Evolutionary conservation across 2,113 vertebrate species (phyloP).

Genomic region (Vidua macroura): DNA sequence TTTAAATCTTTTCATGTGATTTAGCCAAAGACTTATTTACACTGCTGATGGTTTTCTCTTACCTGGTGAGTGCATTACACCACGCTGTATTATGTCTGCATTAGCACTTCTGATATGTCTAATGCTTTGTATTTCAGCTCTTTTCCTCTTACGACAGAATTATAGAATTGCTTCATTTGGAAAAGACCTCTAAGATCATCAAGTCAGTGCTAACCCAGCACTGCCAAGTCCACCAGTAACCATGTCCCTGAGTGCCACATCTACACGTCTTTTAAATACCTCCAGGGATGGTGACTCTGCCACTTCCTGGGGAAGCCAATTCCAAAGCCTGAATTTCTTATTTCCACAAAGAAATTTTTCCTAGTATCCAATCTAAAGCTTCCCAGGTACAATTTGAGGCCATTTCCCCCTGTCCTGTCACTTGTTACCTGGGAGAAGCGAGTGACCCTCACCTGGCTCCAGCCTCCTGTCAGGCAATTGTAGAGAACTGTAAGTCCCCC

Average conservation of each 20-base stretch:
- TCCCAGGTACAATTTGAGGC: not conserved
- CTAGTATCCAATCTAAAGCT: not conserved
- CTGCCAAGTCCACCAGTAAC: not conserved
- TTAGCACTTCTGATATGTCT: not conserved
- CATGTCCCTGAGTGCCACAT: not conserved
- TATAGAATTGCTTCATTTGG: not conserved
- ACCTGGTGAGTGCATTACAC: not conserved
- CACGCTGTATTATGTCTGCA: not conserved
- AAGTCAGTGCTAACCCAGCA: not conserved
- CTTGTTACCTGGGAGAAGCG: not conserved
- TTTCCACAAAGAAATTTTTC: not conserved
- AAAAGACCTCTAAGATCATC: not conserved
- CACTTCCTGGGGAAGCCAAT: not conserved
- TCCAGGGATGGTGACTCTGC: not conserved
- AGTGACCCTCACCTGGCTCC: not conserved
- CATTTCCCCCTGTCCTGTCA: not conserved
- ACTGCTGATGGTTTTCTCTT: not conserved
- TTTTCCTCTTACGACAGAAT: not conserved
- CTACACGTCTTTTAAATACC: not conserved
- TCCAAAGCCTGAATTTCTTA: not conserved
- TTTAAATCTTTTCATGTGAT: not conserved
- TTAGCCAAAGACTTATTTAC: not conserved
- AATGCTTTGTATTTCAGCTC: not conserved
- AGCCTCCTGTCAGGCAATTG: not conserved
- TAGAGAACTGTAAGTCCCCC: accelerated